Evolutionary conservation across 1,140 invertebrate genomes (phyloP).

Genomic region (Neodiprion fabricii): DNA sequence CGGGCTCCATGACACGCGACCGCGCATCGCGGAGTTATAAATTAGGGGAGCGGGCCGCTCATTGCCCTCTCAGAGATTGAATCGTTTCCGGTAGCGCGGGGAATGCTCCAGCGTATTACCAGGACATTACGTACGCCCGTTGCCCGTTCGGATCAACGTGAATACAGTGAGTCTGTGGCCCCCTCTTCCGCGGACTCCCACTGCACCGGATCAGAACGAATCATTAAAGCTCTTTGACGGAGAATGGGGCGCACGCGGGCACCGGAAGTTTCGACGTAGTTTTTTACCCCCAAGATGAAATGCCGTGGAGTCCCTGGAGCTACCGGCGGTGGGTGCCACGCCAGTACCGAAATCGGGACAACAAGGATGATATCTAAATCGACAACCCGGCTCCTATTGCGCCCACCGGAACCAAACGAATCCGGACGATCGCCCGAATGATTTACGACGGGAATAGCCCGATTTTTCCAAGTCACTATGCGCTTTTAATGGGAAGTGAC

Average conservation of each 20-base stretch:
- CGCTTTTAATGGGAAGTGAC: slow-evolving; percentile 2
- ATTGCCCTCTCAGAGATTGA: slow-evolving; percentile 42
- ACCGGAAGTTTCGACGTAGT: slow-evolving; percentile 48
- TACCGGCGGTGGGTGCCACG: not conserved
- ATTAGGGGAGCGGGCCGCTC: slow-evolving; percentile 42
- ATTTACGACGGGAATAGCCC: slow-evolving; percentile 43
- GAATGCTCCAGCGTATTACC: slow-evolving; percentile 46
- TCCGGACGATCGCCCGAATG: slow-evolving; percentile 42
- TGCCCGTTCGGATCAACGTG: not conserved
- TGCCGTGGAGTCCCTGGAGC: not conserved
- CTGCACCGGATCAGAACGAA: slow-evolving; percentile 48
- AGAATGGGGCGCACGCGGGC: slow-evolving; percentile 42
- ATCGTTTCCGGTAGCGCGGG: slow-evolving; percentile 45
- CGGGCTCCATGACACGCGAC: not conserved
- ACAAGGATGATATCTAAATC: slow-evolving; percentile 48
- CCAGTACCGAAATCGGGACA: slow-evolving; percentile 29
- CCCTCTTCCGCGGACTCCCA: slow-evolving; percentile 15
- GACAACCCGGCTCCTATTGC: slow-evolving; percentile 26
- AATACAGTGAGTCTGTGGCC: not conserved
- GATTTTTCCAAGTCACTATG: not conserved
- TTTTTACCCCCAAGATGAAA: slow-evolving; percentile 14
- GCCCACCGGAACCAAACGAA: slow-evolving; percentile 44
- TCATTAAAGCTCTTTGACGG: slow-evolving; percentile 43
- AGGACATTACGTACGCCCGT: slow-evolving; percentile 38
- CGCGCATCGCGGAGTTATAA: slow-evolving; percentile 37